phyloP scores from a whole-genome alignment of 1,140 invertebrate genomes.

The Cyclina sinensis region DNA sequence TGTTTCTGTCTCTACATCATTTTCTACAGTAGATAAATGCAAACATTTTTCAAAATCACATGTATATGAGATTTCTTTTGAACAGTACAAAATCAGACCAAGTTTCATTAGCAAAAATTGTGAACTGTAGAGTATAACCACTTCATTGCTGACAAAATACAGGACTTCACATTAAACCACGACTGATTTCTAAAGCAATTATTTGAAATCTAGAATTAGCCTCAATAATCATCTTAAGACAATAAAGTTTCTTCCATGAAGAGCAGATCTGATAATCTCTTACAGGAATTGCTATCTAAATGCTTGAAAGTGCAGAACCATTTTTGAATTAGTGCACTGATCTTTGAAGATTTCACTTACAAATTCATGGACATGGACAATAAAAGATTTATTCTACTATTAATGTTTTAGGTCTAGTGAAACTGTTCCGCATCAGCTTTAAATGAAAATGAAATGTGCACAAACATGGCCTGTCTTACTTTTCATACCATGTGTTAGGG shows the following conservation, averaged over 20 bases:
- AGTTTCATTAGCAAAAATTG: conserved; percentile 4
- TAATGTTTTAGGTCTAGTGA: conserved; percentile 8
- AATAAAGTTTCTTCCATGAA: background rate
- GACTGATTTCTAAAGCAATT: conserved; percentile 8
- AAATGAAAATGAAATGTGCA: background rate
- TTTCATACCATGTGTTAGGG: conserved; percentile 2
- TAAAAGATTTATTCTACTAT: conserved; percentile 8
- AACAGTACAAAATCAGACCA: conserved; percentile 2
- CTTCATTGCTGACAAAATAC: background rate
- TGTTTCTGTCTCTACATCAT: background rate
- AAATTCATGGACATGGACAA: conserved; percentile 9
- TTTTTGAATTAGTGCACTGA: background rate
- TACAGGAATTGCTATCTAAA: background rate
- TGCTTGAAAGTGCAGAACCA: background rate
- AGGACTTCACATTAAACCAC: conserved; percentile 5
- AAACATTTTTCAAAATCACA: background rate
- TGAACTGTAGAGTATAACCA: conserved; percentile 5
- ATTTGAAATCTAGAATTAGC: conserved; percentile 4
- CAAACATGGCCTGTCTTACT: conserved; percentile 11
- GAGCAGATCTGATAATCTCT: background rate
- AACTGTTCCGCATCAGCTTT: background rate
- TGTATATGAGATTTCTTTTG: conserved; percentile 5
- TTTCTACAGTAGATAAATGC: no score
- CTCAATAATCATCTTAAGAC: background rate
- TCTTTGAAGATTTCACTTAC: conserved; percentile 1